A percentile compares a stretch with the other conserved stretches of the same genome.
These are phyloP conservation scores for Orientallactaga sibirica DNA, from an alignment of 2,797 vertebrate species.

Conservation along the genomic window DNA sequence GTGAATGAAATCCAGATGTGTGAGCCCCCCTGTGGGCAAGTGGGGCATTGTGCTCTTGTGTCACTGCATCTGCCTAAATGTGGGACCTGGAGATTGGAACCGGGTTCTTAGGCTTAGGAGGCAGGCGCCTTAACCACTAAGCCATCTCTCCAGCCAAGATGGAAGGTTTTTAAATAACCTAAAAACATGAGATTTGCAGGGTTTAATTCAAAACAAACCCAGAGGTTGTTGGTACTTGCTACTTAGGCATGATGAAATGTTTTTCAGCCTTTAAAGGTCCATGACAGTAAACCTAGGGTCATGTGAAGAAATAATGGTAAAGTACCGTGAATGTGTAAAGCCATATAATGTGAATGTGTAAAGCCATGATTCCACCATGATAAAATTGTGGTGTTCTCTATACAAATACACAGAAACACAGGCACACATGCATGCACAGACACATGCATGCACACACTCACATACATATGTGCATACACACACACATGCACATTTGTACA, in stretches of 20 bases:
- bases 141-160: not conserved
- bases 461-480: not conserved
- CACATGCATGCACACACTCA: not conserved
- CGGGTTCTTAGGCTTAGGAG: no score
- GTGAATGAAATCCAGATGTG: no score
- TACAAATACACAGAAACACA: not conserved
- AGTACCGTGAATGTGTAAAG: not conserved
- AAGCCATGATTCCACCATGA: not conserved
- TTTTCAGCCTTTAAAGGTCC: not conserved
- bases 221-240: constrained; percentile 3
- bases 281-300: not conserved
- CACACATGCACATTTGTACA: not conserved
- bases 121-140: no score
- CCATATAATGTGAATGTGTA: not conserved
- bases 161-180: constrained; percentile 40
- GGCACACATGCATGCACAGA: not conserved
- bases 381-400: not conserved
- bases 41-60: no score
- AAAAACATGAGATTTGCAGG: constrained; percentile 55
- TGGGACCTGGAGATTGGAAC: no score
- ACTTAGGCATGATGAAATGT: not conserved
- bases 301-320: not conserved
- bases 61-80: no score
- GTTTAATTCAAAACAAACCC: constrained; percentile 53
- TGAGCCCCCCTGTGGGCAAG: no score